Percentiles rank a stretch among this genome's conserved stretches.
phyloP scores from a whole-genome alignment of 2,888 invertebrate genomes.

The Torymus texanus region DNA sequence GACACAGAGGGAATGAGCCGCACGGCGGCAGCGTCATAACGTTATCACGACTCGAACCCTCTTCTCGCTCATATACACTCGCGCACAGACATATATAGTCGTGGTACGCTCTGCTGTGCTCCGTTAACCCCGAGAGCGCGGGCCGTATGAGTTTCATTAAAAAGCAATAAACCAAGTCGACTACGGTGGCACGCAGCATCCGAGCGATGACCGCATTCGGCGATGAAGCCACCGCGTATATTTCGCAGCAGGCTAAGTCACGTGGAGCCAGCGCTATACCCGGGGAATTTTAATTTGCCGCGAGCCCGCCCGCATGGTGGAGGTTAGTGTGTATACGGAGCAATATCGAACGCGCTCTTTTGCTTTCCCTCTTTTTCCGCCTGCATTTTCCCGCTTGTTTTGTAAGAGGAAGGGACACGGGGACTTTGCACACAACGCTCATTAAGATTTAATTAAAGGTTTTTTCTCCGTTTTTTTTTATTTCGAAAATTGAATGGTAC shows the following conservation, averaged over 20 bases:
- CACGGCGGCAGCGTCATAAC: slow-evolving; percentile 33
- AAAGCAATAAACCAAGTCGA: slow-evolving; percentile 47
- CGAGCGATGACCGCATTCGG: slow-evolving; percentile 47
- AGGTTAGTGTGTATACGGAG: slow-evolving; percentile 4
- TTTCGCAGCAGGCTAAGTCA: slow-evolving; percentile 37
- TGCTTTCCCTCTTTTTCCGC: slow-evolving; percentile 13
- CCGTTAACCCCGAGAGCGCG: slow-evolving; percentile 41
- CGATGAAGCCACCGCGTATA: slow-evolving; percentile 31
- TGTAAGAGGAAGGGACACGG: slow-evolving; percentile 33
- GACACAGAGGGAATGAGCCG: slow-evolving; percentile 1
- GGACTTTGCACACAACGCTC: not conserved
- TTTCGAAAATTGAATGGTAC: not conserved
- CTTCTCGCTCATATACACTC: too few species aligned
- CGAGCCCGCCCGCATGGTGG: not conserved
- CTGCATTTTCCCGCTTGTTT: not conserved
- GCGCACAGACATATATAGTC: slow-evolving; percentile 14
- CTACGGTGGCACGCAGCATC: slow-evolving; percentile 12
- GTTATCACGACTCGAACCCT: slow-evolving; percentile 26
- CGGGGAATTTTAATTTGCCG: slow-evolving; percentile 46
- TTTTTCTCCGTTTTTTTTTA: slow-evolving; percentile 15
- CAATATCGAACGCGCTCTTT: slow-evolving; percentile 53
- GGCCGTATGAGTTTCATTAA: slow-evolving; percentile 48
- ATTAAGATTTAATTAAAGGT: slow-evolving; percentile 48
- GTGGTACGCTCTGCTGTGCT: not conserved
- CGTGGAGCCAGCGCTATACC: slow-evolving; percentile 13